Percentiles rank a stretch among this genome's conserved stretches.
Evolutionary conservation across 35 echinoderm and acorn worm species (phyloP).

Genomic region (Eucidaris tribuloides): DNA sequence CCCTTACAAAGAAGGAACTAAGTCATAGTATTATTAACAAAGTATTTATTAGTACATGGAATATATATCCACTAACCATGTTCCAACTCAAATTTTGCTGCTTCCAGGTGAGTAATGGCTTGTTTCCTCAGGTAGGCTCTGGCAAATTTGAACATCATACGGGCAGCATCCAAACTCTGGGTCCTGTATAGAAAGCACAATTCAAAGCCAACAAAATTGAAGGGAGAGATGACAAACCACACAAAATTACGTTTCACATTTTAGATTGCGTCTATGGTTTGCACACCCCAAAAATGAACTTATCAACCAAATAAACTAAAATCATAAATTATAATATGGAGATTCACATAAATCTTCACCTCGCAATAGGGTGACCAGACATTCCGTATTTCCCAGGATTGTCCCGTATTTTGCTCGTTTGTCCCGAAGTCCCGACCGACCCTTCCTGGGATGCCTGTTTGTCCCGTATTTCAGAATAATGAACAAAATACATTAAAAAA

Average conservation of each 20-base stretch:
- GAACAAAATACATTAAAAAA: too few relatives aligned
- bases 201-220: neutral
- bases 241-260: neutral
- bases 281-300: too few relatives aligned
- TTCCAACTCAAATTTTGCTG: constrained; percentile 81
- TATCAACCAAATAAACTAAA: too few relatives aligned
- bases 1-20: too few relatives aligned
- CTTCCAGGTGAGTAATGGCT: constrained; percentile 73
- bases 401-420: neutral
- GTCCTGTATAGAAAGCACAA: constrained; percentile 29
- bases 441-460: too few relatives aligned
- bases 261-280: neutral
- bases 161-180: constrained; percentile 52
- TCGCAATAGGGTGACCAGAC: neutral
- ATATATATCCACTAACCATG: too few relatives aligned
- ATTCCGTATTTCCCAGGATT: too few relatives aligned
- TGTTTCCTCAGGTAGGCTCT: constrained; percentile 77
- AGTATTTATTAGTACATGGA: too few relatives aligned
- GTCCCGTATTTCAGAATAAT: too few relatives aligned
- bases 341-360: too few relatives aligned
- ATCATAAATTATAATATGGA: neutral
- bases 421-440: neutral
- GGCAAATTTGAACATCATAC: constrained; percentile 78
- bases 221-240: neutral
- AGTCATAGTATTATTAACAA: too few relatives aligned